These are phyloP conservation scores for Callyntrura guangdongensis DNA, from an alignment of 2,888 invertebrate genomes.

Conservation along the genomic window DNA sequence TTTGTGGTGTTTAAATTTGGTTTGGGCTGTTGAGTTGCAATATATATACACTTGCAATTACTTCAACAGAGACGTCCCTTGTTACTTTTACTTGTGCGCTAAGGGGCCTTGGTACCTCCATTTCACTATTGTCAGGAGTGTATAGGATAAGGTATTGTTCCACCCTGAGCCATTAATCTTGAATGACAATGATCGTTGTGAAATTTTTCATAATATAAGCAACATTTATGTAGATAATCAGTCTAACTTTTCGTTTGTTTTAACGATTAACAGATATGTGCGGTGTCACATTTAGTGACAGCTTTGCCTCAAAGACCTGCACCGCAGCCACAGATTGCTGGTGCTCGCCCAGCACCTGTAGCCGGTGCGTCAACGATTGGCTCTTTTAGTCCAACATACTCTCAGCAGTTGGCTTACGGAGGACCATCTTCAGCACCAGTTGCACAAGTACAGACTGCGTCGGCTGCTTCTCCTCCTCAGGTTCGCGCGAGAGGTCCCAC, in stretches of 20 bases:
- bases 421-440: conserved; percentile 22
- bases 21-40: no score
- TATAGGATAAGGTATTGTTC: no score
- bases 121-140: no score
- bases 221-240: not conserved
- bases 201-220: not conserved
- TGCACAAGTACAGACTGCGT: conserved; percentile 46
- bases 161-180: conserved; percentile 15
- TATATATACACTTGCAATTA: no score
- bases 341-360: conserved; percentile 79
- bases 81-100: no score
- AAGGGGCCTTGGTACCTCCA: no score
- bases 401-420: conserved; percentile 77
- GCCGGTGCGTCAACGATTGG: conserved; percentile 45
- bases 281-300: conserved; percentile 74
- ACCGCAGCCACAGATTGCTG: conserved; percentile 62
- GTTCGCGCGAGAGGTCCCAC: conserved; percentile 55
- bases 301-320: conserved; percentile 79
- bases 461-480: conserved; percentile 71
- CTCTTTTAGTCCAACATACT: conserved; percentile 76
- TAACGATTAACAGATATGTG: conserved; percentile 72
- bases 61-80: no score
- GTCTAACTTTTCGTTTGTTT: not conserved
- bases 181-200: conserved; percentile 6
- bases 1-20: no score